Evolutionary conservation across 1,140 invertebrate genomes (phyloP).

Genomic region (Zaprionus kolodkinae): DNA sequence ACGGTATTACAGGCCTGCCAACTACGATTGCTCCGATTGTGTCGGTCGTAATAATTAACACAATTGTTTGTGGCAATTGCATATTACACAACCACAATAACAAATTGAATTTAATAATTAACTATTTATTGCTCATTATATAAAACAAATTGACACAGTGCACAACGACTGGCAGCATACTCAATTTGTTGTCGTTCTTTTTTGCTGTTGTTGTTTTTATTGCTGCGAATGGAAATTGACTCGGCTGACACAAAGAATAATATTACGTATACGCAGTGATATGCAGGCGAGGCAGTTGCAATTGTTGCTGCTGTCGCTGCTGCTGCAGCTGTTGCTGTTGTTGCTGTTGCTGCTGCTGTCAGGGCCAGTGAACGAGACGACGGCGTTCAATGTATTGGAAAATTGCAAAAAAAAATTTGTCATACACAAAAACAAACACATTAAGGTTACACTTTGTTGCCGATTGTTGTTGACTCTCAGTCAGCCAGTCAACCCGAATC

Average conservation of each 20-base stretch:
- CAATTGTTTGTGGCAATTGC: constrained; percentile 31
- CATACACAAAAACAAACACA: constrained; percentile 65
- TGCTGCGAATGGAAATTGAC: constrained; percentile 43
- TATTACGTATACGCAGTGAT: constrained; percentile 67
- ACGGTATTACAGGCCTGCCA: constrained; percentile 3
- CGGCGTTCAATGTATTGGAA: constrained; percentile 74
- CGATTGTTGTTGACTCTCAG: constrained; percentile 40
- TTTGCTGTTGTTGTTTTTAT: too few relatives aligned
- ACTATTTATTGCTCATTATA: constrained; percentile 64
- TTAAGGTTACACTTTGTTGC: constrained; percentile 52
- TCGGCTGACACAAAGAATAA: constrained; percentile 49
- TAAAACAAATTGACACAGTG: constrained; percentile 55
- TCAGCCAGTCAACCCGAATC: not conserved
- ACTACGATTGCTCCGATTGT: not conserved
- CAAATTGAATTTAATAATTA: constrained; percentile 66
- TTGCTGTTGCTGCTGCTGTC: constrained; percentile 31
- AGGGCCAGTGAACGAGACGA: constrained; percentile 27
- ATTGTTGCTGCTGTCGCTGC: constrained; percentile 6
- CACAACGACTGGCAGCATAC: constrained; percentile 23
- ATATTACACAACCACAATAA: constrained; percentile 40
- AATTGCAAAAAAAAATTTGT: constrained; percentile 64
- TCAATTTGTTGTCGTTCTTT: constrained; percentile 43
- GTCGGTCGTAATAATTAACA: constrained; percentile 17
- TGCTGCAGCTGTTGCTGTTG: constrained; percentile 32
- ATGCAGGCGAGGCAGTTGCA: constrained; percentile 40